These are phyloP conservation scores for Cherax destructor DNA, from an alignment of 1,140 invertebrate species.

Conservation along the genomic window DNA sequence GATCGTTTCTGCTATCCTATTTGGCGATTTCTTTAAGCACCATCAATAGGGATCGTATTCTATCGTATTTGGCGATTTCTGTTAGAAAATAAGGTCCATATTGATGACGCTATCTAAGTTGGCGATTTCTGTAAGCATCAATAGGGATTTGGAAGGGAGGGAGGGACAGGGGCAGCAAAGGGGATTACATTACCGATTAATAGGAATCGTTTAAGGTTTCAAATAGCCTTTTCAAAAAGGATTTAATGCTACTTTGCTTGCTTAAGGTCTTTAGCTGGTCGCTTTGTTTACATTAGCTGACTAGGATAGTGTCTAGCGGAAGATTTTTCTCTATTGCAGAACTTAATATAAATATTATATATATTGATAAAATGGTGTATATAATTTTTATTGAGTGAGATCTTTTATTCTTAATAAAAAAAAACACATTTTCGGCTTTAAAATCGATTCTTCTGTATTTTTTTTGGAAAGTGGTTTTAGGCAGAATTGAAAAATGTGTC, in stretches of 20 bases:
- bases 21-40: too few relatives aligned
- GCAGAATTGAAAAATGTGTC: background rate
- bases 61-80: too few relatives aligned
- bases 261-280: conserved; percentile 9
- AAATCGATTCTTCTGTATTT: background rate
- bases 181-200: background rate
- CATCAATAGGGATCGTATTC: too few relatives aligned
- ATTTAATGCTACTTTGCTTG: conserved; percentile 16
- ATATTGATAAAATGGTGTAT: conserved; percentile 16
- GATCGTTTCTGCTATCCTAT: too few relatives aligned
- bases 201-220: background rate
- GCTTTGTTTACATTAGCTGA: conserved; percentile 37
- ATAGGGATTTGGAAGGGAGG: too few relatives aligned
- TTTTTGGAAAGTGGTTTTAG: background rate
- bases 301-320: conserved; percentile 27
- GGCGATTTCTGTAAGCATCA: too few relatives aligned
- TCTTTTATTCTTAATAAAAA: conserved; percentile 3
- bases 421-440: background rate
- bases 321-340: background rate
- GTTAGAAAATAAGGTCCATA: too few relatives aligned
- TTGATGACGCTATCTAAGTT: too few relatives aligned
- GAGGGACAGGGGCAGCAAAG: too few relatives aligned
- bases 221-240: background rate
- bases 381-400: background rate
- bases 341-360: background rate